phyloP scores from a whole-genome alignment of 2,113 vertebrate genomes.

The Cairina moschata region DNA sequence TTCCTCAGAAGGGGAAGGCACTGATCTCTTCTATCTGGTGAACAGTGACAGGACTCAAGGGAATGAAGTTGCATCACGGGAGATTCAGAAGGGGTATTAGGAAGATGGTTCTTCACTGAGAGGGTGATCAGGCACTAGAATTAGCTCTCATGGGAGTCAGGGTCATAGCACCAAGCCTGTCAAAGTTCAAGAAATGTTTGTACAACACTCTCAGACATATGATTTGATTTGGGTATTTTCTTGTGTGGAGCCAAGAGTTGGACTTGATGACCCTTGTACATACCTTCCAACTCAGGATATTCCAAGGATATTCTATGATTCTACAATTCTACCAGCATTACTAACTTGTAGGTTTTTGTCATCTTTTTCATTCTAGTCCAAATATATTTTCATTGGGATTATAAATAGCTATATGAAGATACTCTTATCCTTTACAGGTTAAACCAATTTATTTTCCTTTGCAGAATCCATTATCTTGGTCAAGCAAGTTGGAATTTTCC shows the following conservation, averaged over 20 bases:
- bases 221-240: not conserved
- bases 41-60: not conserved
- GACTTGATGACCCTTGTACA: not conserved
- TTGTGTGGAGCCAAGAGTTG: not conserved
- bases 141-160: not conserved
- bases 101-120: not conserved
- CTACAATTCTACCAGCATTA: not conserved
- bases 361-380: not conserved
- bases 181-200: not conserved
- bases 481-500: not conserved
- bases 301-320: not conserved
- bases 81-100: not conserved
- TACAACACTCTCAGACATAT: not conserved
- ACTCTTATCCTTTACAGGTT: not conserved
- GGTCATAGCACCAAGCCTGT: not conserved
- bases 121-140: not conserved
- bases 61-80: not conserved
- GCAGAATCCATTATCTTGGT: not conserved
- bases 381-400: not conserved
- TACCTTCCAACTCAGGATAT: not conserved
- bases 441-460: not conserved
- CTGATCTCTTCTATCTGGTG: not conserved
- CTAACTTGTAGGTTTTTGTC: not conserved
- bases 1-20: not conserved
- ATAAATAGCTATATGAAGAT: not conserved